A percentile compares a stretch with the other conserved stretches of the same genome.
These are phyloP conservation scores for Agriotes lineatus DNA, from an alignment of 2,888 invertebrate genomes.

Conservation along the genomic window DNA sequence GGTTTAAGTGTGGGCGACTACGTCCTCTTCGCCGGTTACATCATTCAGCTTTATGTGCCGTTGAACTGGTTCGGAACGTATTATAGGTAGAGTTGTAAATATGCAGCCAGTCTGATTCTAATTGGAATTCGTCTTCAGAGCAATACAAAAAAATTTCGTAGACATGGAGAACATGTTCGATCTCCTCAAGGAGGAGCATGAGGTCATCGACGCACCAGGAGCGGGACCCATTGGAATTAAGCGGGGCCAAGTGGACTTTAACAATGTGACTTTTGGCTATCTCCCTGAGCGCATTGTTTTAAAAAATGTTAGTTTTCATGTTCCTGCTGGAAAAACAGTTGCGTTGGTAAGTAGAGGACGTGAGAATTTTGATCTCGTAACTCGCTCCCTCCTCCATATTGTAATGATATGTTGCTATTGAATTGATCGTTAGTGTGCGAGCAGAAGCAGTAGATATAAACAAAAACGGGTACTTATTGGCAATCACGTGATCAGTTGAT, in stretches of 20 bases:
- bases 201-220: constrained; percentile 86
- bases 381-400: too few species aligned
- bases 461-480: too few species aligned
- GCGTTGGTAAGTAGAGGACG: constrained; percentile 79
- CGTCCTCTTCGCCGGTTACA: constrained; percentile 94
- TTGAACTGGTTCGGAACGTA: constrained; percentile 99
- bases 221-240: constrained; percentile 79
- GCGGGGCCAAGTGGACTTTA: constrained; percentile 86
- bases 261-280: constrained; percentile 92
- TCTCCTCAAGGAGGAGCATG: constrained; percentile 86
- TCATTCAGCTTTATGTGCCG: constrained; percentile 94
- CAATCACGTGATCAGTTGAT: too few species aligned
- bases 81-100: constrained; percentile 91
- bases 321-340: constrained; percentile 87
- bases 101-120: too few species aligned
- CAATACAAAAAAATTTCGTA: constrained; percentile 96
- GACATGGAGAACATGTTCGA: constrained; percentile 99
- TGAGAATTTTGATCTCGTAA: too few species aligned
- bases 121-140: too few species aligned
- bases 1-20: constrained; percentile 92
- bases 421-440: too few species aligned
- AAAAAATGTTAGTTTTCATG: constrained; percentile 82
- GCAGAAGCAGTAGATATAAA: too few species aligned
- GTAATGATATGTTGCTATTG: too few species aligned
- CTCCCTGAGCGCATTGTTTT: constrained; percentile 81